Conservation (phyloP, 2,888 invertebrate species). For the Diplolepis rosae region DNA sequence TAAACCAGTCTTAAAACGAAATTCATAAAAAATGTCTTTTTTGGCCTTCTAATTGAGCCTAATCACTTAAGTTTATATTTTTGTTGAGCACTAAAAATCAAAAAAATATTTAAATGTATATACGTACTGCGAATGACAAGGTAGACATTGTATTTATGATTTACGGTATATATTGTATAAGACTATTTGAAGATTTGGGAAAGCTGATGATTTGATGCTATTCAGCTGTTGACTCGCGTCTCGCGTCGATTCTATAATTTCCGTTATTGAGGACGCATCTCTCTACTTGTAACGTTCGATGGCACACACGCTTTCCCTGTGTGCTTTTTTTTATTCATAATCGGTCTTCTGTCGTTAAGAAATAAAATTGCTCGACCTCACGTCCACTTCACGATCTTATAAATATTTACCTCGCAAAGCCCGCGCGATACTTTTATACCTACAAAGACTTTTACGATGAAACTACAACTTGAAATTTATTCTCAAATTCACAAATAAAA, state of each 20-base stretch:
- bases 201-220: background rate
- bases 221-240: too few species aligned
- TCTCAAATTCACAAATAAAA: too few species aligned
- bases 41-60: too few species aligned
- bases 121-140: background rate
- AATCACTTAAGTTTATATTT: too few species aligned
- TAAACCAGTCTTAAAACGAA: too few species aligned
- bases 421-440: background rate
- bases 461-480: background rate
- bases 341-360: conserved; percentile 14
- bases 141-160: background rate
- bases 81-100: too few species aligned
- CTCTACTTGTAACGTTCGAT: background rate
- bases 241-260: background rate
- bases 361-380: conserved; percentile 13
- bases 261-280: background rate
- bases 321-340: conserved; percentile 12
- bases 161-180: background rate
- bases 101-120: background rate
- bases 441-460: background rate
- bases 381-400: conserved; percentile 8
- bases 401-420: background rate
- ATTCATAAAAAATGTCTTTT: too few species aligned
- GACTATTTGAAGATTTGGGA: background rate
- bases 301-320: background rate